Evolutionary conservation across 2,797 vertebrate genomes (phyloP).

Genomic region (Malurus leucopterus): DNA sequence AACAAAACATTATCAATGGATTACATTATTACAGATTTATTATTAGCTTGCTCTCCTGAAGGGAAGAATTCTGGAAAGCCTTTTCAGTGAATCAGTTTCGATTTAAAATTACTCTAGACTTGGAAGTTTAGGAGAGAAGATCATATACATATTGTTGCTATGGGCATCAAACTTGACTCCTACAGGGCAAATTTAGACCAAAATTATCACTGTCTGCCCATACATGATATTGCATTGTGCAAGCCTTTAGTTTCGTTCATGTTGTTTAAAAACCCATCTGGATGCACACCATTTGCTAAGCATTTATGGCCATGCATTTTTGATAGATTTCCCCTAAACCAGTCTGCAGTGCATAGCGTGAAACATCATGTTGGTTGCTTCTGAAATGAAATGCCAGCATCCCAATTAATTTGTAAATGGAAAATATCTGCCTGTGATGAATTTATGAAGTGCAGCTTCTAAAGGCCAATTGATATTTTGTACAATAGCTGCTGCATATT

Average conservation of each 20-base stretch:
- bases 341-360: not conserved
- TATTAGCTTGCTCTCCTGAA: not conserved
- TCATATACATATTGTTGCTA: fast-evolving
- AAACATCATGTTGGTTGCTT: not conserved
- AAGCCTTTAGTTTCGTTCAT: not conserved
- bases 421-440: conserved; percentile 14
- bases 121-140: not conserved
- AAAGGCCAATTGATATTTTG: not conserved
- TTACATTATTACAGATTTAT: not conserved
- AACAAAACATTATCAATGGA: not conserved
- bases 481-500: not conserved
- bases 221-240: not conserved
- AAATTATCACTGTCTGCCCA: not conserved
- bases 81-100: not conserved
- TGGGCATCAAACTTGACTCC: not conserved
- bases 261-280: not conserved
- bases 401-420: conserved; percentile 31
- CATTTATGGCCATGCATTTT: not conserved
- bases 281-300: not conserved
- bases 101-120: not conserved
- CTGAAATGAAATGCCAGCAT: conserved; percentile 20
- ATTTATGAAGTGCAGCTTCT: conserved; percentile 1
- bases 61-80: not conserved
- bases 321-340: not conserved
- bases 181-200: not conserved